Evolutionary conservation across 2,888 invertebrate genomes (phyloP), one percentile per base, ranked within the genome.

Genomic region (Stegophylla sp.): DNA sequence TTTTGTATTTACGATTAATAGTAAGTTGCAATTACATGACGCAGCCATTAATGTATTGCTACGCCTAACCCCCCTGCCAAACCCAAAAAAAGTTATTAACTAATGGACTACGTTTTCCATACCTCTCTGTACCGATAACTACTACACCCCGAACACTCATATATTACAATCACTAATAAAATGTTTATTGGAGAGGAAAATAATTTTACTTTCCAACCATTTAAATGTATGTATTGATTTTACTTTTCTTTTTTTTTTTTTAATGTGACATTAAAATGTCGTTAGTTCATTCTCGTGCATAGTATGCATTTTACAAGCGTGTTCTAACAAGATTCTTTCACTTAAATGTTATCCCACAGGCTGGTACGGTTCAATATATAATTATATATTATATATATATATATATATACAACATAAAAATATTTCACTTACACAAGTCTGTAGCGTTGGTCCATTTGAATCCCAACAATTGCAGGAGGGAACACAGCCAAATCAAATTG

Each of bases 401-500:
- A 64, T 51, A 53, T 64, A 53, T 20, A n/a, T 1, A 20, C n/a
- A 12, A 9, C 41, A 23, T 64, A 23, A 5, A 3, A 28, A 61
- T 43, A 64, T 64, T 64, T 41, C 23, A 79, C 79, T 71, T 26
- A 79, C 79, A 79, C 51, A 79, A 51, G 12, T 79, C 79, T 20
- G 79, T 79, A 10, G 79, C 79, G 26, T 71, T 51, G 69, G 79
- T 71, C 79, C 79, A 71, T 63, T 61, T 51, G 61, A 15, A 20
- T n/a, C 23, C 28, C 61, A 41, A 41, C 71, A 23, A n/a, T 34
- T 34, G 34, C 63, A 75, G 64, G 17, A 66, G 41, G 64, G 64
- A 76, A 41, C 75, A 66, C n/a, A 76, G 66, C 75, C 79, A 71
- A 79, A 79, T 10, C n/a, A 34, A 79, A 61, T 63, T 63, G 61